Percentiles rank a stretch among this genome's conserved stretches.
These are phyloP conservation scores for Cathartes aura DNA, from an alignment of 2,113 vertebrate genomes.

Conservation along the genomic window DNA sequence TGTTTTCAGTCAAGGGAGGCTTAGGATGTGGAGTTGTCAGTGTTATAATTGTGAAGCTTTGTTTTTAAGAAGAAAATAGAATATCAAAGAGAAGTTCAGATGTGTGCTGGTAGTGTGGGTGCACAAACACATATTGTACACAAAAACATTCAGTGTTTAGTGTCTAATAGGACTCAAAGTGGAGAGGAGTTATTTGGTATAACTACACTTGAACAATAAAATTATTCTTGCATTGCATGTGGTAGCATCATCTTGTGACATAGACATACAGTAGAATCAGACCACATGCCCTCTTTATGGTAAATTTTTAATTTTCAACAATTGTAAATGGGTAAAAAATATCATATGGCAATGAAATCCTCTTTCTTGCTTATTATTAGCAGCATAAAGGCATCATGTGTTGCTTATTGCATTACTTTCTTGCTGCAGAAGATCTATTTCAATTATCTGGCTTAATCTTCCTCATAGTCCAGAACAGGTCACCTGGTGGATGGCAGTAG, in stretches of 20 bases:
- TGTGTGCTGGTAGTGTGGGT: neutral
- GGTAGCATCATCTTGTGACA: neutral
- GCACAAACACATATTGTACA: accelerated
- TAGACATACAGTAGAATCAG: neutral
- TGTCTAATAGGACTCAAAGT: neutral
- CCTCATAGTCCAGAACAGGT: neutral
- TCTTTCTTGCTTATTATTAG: neutral
- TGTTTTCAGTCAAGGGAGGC: neutral
- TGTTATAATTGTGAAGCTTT: neutral
- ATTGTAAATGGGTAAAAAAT: neutral
- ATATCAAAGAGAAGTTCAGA: neutral
- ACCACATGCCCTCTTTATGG: neutral
- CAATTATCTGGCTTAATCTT: neutral
- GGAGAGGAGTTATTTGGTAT: neutral
- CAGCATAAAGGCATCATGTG: neutral
- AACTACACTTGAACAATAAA: neutral
- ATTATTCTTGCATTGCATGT: neutral
- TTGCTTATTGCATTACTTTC: neutral
- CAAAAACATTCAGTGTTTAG: neutral
- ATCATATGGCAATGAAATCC: neutral
- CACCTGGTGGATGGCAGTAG: neutral
- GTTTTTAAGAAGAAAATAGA: neutral
- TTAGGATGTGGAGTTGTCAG: neutral
- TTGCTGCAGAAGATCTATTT: neutral
- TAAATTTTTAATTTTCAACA: neutral